Evolutionary conservation across 2,797 vertebrate species (phyloP).

Genomic region (Glossophaga mutica): DNA sequence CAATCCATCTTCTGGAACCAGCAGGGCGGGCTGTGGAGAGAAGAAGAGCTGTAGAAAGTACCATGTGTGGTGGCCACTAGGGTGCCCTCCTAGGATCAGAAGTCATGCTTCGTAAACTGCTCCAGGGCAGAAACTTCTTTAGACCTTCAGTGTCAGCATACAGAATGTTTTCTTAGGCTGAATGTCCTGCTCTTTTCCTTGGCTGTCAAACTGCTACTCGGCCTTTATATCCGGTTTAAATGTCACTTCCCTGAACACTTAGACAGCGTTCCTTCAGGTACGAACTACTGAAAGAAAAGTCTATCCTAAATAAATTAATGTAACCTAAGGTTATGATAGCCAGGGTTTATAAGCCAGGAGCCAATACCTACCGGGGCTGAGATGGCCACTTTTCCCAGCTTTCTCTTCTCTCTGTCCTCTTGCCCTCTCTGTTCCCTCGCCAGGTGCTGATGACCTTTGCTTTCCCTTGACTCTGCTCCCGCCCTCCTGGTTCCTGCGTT

Average conservation of each 20-base stretch:
- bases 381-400: background rate
- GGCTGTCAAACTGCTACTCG: background rate
- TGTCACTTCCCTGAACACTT: background rate
- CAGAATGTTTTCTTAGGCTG: background rate
- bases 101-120: background rate
- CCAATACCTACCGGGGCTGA: background rate
- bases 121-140: background rate
- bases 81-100: accelerated
- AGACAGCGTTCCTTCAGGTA: background rate
- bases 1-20: background rate
- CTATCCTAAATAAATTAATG: background rate
- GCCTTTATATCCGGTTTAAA: background rate
- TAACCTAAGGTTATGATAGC: background rate
- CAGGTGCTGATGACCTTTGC: background rate
- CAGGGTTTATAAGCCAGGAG: background rate
- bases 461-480: background rate
- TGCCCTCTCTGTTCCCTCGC: background rate
- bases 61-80: accelerated
- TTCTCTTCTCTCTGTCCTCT: background rate
- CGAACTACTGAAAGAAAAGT: background rate
- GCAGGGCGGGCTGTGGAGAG: background rate
- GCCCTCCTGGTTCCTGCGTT: background rate
- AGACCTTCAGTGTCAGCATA: background rate
- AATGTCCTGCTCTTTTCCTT: background rate
- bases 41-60: background rate